These are phyloP conservation scores for Gymnothorax javanicus DNA, from an alignment of 2,797 vertebrate species.

Conservation along the genomic window DNA sequence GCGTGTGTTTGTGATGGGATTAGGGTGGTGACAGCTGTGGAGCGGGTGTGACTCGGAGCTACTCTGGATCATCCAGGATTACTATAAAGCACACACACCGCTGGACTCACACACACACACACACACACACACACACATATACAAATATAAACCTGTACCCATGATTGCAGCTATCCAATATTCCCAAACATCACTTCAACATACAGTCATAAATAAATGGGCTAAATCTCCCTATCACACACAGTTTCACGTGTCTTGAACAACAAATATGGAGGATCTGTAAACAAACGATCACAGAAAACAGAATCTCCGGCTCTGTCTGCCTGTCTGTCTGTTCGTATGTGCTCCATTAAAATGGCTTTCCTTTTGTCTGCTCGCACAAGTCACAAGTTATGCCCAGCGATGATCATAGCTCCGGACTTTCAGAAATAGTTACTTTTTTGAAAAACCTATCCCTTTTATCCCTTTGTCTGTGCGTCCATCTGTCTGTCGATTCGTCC, in stretches of 20 bases:
- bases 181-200: neutral
- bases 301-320: neutral
- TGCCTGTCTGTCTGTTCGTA: neutral
- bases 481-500: slow-evolving; percentile 38
- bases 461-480: slow-evolving; percentile 43
- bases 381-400: neutral
- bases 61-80: slow-evolving; percentile 79
- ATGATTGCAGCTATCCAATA: neutral
- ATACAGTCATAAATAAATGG: neutral
- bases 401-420: slow-evolving; percentile 52
- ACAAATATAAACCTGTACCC: neutral
- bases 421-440: slow-evolving; percentile 57
- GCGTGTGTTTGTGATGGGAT: slow-evolving; percentile 59
- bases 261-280: neutral
- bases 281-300: neutral
- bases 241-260: neutral
- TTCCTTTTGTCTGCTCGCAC: slow-evolving; percentile 4
- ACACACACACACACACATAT: neutral
- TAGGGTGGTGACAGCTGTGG: slow-evolving; percentile 75
- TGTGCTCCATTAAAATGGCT: neutral
- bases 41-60: slow-evolving; percentile 72
- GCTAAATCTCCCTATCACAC: neutral
- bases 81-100: slow-evolving; percentile 67
- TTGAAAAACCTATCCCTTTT: slow-evolving; percentile 49
- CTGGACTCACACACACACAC: slow-evolving; percentile 46